These are phyloP conservation scores for Aphelenchoides avenae DNA, from an alignment of 1,140 invertebrate genomes.

Conservation along the genomic window DNA sequence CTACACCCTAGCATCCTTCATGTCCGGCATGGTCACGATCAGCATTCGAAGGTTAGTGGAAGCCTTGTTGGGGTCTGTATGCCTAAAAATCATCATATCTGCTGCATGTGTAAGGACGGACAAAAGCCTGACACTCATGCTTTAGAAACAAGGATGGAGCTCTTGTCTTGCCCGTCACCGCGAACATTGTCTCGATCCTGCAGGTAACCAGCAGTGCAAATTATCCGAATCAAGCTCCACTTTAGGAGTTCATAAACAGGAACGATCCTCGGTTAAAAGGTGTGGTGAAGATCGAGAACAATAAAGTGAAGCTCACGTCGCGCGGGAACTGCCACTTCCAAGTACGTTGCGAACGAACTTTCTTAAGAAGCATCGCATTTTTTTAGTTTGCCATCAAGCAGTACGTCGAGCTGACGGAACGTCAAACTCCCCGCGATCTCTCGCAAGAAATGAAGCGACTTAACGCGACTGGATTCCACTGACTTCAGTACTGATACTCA, in stretches of 20 bases:
- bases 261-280: constrained; percentile 38
- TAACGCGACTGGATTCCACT: too few species aligned
- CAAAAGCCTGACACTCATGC: constrained; percentile 5
- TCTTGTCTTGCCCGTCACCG: constrained; percentile 51
- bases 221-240: constrained; percentile 4
- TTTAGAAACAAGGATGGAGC: constrained; percentile 50
- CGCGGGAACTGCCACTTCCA: constrained; percentile 58
- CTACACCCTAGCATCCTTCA: constrained; percentile 59
- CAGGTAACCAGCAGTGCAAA: constrained; percentile 13
- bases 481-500: too few species aligned
- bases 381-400: constrained; percentile 57
- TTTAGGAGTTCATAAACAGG: constrained; percentile 25
- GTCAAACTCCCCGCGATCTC: not conserved
- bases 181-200: constrained; percentile 47
- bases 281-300: constrained; percentile 43
- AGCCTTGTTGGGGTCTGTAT: constrained; percentile 7
- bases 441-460: not conserved
- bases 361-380: too few species aligned
- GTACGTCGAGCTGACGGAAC: constrained; percentile 50
- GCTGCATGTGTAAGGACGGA: constrained; percentile 5
- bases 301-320: constrained; percentile 37
- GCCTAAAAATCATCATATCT: constrained; percentile 16
- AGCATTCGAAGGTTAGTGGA: constrained; percentile 50
- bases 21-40: constrained; percentile 60
- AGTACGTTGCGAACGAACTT: constrained; percentile 30